Evolutionary conservation across 2,888 invertebrate species (phyloP), one percentile per base, ranked within the genome.

Genomic region (Tenthredo mesomela): DNA sequence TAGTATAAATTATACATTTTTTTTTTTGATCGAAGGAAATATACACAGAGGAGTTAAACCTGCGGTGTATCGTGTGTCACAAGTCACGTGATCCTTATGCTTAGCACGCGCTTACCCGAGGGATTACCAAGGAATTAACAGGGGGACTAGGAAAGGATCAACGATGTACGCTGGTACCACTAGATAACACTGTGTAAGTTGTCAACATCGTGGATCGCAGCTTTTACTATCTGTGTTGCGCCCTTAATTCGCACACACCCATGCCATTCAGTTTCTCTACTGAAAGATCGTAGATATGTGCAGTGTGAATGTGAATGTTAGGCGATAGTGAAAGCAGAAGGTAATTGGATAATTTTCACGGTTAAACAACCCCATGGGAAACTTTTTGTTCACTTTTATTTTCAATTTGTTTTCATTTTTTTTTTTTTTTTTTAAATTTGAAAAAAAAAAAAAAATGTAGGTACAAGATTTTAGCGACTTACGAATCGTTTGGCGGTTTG

Each of bases 341-440:
- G 87, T 92, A 92, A 92, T 93, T 93, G 91, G 90, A 91, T 92
- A 90, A 92, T 93, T 91, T 92, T 93, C 92, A 90, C 89, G 92
- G 92, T 70, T 70, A 70, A 70, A 7, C 9, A 67, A 70, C 65
- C 29, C 25, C 82, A 67, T 82, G 82, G 82, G 82, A 82, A 82
- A 43, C 10, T 33, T 3, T 29, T 47, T 4, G 3, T 47, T 47
- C 47, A 15, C 3, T 47, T 47, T 43, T 40, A 33, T 4, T 70
- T 18, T 37, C 9, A 9, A 1, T 15, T 15, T 70, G 3, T 15
- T 29, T 15, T 33, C 37, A 2, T 15, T 29, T 10, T 1, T 29
- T 25, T 1, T 25, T 65, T 29, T 29, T 29, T 29, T 29, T 29
- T 29, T 29, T n/a, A n/a, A n/a, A n/a, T n/a, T n/a, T n/a, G n/a